Conservation (phyloP, 2,888 invertebrate genomes). For the Balanococcus diminutus region DNA sequence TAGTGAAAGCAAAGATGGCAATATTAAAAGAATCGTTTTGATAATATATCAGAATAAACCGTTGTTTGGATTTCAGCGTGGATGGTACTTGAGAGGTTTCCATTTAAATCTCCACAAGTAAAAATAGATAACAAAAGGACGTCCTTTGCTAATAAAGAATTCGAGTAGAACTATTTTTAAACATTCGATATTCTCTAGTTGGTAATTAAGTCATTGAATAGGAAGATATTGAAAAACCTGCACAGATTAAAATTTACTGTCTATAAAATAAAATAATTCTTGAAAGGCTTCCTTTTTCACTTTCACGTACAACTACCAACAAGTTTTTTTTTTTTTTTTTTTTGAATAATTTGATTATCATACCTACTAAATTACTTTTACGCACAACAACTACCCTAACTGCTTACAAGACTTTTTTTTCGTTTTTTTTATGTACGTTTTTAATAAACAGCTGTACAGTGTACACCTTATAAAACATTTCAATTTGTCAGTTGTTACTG, state of each 20-base stretch:
- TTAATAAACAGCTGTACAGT: too few relatives aligned
- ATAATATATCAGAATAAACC: background rate
- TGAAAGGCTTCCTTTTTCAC: too few relatives aligned
- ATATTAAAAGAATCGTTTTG: background rate
- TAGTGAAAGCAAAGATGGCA: background rate
- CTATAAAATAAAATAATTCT: background rate
- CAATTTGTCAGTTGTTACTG: too few relatives aligned
- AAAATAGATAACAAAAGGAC: slow-evolving; percentile 20
- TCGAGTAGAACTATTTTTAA: background rate
- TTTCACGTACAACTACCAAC: too few relatives aligned
- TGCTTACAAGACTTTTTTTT: too few relatives aligned
- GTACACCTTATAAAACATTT: too few relatives aligned
- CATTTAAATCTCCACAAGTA: background rate
- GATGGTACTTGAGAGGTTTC: slow-evolving; percentile 15
- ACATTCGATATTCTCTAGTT: background rate
- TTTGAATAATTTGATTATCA: too few relatives aligned
- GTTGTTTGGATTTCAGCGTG: background rate
- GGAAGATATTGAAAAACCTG: background rate
- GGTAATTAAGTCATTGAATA: background rate
- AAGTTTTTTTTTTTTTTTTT: too few relatives aligned
- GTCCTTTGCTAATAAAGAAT: background rate
- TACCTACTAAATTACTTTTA: too few relatives aligned
- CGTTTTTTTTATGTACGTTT: too few relatives aligned
- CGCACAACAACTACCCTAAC: too few relatives aligned
- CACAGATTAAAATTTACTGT: background rate